Evolutionary conservation across 1,140 invertebrate species (phyloP), one percentile per base, ranked within the genome.

Genomic region (Uloborus diversus): DNA sequence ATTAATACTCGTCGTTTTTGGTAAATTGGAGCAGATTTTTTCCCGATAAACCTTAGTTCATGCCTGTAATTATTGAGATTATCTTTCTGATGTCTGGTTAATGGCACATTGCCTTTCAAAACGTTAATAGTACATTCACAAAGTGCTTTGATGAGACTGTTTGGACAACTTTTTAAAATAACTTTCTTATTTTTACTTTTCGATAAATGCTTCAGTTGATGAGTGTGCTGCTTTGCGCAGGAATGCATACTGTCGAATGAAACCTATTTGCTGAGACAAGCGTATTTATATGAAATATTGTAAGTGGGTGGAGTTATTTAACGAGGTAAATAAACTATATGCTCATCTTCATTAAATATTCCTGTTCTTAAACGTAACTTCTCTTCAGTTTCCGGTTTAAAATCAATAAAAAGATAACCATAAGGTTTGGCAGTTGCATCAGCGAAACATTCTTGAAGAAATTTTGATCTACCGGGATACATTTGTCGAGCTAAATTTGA

Each of bases 371-470:
- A 49, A 1, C 5, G 33, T 5, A 66, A 4, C n/a, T 42, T 35
- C 42, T 37, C 35, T 1, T 35, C 14, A n/a, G 64, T 47, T 42
- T 35, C 5, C 3, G 64, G 33, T 37, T 37, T 47, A 37, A 49
- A 47, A 49, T 66, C 64, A 13, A 66, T 32, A 9, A 66, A 25
- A 27, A 66, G 42, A 32, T 66, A 66, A n/a, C 64, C 64, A 49
- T 47, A 66, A 37, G 64, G 64, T 28, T 14, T 23, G 13, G 4
- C 23, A 9, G 64, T 66, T 32, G 30, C 64, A 37, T 66, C 64
- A 14, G n/a, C 7, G 42, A 23, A 66, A 13, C 23, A 14, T 66
- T 66, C 42, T 7, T 14, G 25, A 49, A 66, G 42, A 42, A 23
- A 37, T 4, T 66, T 66, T 35, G 70, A 20, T 11, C 32, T 61